Evolutionary conservation across 2,888 invertebrate species (phyloP).

Genomic region (Andrena chrysosceles): DNA sequence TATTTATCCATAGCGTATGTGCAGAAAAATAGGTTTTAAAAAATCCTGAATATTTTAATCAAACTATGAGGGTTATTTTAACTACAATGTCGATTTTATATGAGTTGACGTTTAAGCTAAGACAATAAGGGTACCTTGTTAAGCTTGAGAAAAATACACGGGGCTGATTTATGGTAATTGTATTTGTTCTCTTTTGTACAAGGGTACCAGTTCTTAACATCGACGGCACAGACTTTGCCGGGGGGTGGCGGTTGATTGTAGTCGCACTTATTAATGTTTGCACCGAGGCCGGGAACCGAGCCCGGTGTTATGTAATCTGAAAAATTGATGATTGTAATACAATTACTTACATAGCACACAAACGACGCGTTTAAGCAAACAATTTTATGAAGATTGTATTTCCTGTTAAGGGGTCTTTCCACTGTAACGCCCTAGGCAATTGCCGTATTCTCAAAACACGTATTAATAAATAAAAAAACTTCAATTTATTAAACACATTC

Average conservation of each 20-base stretch:
- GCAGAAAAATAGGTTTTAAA: background rate
- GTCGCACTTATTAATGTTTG: conserved; percentile 91
- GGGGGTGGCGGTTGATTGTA: conserved; percentile 90
- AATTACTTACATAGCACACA: background rate
- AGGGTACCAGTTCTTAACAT: conserved; percentile 92
- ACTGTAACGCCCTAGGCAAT: background rate
- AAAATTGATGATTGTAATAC: conserved; percentile 36
- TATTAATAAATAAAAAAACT: too few species aligned
- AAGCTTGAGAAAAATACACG: conserved; percentile 97
- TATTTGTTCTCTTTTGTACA: conserved; percentile 94
- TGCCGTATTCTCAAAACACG: too few species aligned
- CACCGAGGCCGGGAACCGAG: conserved; percentile 90
- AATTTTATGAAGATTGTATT: background rate
- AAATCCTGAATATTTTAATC: background rate
- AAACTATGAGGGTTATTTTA: background rate
- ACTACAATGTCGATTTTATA: background rate
- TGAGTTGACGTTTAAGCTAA: background rate
- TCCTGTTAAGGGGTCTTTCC: too few species aligned
- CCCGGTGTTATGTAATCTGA: conserved; percentile 92
- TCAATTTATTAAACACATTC: too few species aligned
- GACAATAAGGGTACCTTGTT: conserved; percentile 89
- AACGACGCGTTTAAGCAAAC: background rate
- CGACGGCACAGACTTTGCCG: conserved; percentile 94
- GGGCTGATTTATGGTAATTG: conserved; percentile 96
- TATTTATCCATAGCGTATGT: background rate